Percentiles rank a stretch among this genome's conserved stretches.
Conservation (phyloP, 2,113 vertebrate species). For the Acrocephalus kingi region DNA sequence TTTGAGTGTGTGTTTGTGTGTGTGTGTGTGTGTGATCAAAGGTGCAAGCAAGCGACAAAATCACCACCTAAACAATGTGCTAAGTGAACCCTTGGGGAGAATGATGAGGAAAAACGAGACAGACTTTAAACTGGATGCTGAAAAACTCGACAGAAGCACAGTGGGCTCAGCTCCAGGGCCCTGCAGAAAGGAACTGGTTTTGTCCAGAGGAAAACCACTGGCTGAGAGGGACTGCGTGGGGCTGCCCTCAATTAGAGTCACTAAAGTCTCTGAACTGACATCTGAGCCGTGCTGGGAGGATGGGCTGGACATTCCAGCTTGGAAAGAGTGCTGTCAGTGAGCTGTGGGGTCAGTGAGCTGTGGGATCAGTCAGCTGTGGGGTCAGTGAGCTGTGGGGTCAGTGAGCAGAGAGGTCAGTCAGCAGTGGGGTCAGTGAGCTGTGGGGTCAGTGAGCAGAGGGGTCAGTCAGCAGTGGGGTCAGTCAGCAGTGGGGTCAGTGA, state of each 20-base stretch:
- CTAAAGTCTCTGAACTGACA: neutral
- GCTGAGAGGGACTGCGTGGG: neutral
- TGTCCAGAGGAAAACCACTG: neutral
- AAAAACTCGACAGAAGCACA: neutral
- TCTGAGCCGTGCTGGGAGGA: neutral
- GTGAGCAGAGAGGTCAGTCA: no score
- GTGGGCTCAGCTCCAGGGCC: neutral
- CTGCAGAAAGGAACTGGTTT: neutral
- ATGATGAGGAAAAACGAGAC: neutral
- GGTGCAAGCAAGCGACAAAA: constrained; percentile 31
- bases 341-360: neutral
- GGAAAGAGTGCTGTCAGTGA: neutral
- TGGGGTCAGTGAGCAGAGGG: neutral
- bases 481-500: no score
- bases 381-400: neutral
- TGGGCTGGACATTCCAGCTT: neutral
- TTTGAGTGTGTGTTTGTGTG: neutral
- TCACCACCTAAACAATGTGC: neutral
- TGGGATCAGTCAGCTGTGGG: no score
- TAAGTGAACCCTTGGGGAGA: neutral
- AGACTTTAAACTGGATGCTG: neutral
- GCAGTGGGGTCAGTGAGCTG: neutral
- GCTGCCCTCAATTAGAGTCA: neutral
- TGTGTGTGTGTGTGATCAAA: neutral
- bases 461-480: no score